A percentile compares a stretch with the other conserved stretches of the same genome.
Evolutionary conservation across 2,797 vertebrate species (phyloP).

Genomic region (Anabacerthia variegaticeps): DNA sequence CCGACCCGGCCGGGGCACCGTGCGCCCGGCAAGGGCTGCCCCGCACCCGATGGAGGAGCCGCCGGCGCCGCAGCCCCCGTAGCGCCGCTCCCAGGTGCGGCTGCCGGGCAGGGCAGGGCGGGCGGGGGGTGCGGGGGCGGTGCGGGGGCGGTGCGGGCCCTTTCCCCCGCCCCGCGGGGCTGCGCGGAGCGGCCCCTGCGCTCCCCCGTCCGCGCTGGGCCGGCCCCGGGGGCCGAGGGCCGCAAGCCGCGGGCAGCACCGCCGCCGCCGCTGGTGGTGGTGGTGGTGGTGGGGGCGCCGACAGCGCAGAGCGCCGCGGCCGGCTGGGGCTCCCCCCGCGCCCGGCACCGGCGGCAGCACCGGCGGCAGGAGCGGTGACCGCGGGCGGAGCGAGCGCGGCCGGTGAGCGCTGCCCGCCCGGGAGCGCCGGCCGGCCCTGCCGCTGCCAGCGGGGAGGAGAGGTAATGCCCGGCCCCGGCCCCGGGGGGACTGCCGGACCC

Average conservation of each 20-base stretch:
- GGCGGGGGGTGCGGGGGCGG: not conserved
- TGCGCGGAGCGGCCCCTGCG: not conserved
- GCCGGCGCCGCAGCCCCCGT: not conserved
- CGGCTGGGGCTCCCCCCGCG: not conserved
- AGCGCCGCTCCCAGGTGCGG: not conserved
- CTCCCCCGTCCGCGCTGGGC: not conserved
- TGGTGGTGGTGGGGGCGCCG: not conserved
- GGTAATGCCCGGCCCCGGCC: not conserved
- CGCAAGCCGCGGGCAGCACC: not conserved
- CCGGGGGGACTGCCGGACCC: not conserved
- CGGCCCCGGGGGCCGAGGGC: not conserved
- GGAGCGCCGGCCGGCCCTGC: not conserved
- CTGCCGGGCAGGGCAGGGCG: too few species aligned
- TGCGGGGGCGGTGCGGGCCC: not conserved
- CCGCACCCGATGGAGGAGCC: not conserved
- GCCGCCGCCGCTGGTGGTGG: too few species aligned
- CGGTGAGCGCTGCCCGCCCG: not conserved
- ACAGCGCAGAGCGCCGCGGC: not conserved
- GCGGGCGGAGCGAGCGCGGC: not conserved
- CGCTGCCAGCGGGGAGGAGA: not conserved
- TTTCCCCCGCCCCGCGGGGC: not conserved
- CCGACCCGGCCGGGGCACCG: slow-evolving; percentile 50
- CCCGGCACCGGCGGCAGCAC: not conserved
- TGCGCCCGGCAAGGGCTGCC: not conserved
- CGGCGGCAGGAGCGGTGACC: too few species aligned